These are phyloP conservation scores for Sebastes oblongus DNA, from an alignment of 2,797 vertebrate genomes.

Conservation along the genomic window DNA sequence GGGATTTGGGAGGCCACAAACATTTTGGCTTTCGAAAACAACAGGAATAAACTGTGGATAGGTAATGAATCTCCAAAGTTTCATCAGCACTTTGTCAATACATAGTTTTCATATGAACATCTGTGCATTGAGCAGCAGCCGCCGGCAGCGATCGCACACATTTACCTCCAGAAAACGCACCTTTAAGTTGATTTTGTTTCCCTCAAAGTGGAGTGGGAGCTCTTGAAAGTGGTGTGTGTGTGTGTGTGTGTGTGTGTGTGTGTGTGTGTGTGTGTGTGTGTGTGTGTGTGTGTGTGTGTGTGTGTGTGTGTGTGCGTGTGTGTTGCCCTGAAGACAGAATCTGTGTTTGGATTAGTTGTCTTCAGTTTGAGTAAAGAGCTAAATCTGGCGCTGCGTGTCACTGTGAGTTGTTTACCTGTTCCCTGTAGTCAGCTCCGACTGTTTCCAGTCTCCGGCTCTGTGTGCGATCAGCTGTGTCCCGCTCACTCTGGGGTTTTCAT, in stretches of 20 bases:
- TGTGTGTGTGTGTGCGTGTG: neutral
- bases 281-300: neutral
- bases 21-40: neutral
- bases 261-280: neutral
- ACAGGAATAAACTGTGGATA: neutral
- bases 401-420: slow-evolving; percentile 63
- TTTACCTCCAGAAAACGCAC: slow-evolving; percentile 6
- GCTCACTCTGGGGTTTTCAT: slow-evolving; percentile 68
- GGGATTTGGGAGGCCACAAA: neutral
- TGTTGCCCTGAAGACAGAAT: slow-evolving; percentile 15
- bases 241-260: neutral
- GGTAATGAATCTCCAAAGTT: neutral
- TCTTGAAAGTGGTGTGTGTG: slow-evolving; percentile 4
- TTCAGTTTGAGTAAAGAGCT: slow-evolving; percentile 46
- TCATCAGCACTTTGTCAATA: neutral
- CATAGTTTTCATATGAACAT: neutral
- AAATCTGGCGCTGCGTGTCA: slow-evolving; percentile 30
- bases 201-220: neutral
- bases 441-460: slow-evolving; percentile 52
- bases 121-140: slow-evolving; percentile 5
- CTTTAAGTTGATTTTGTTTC: slow-evolving; percentile 26
- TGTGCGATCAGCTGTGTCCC: slow-evolving; percentile 59
- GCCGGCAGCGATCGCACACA: neutral
- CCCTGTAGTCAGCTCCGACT: slow-evolving; percentile 48
- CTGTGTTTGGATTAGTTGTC: slow-evolving; percentile 54